phyloP scores from a whole-genome alignment of 2,113 vertebrate genomes.

The Candoia aspera region DNA sequence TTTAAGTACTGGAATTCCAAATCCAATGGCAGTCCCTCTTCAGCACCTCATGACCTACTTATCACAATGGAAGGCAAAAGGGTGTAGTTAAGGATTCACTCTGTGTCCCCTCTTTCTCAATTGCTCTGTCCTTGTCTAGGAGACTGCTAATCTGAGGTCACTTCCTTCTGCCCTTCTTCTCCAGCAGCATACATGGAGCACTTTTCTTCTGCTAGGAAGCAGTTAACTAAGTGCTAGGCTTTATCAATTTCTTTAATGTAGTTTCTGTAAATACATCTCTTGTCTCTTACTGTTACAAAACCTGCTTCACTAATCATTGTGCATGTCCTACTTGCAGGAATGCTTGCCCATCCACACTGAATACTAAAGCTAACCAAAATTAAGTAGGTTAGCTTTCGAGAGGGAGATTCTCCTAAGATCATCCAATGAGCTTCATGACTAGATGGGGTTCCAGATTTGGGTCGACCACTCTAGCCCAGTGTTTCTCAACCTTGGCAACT shows the following conservation, averaged over 20 bases:
- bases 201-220: not conserved
- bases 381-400: not conserved
- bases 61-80: not conserved
- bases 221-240: not conserved
- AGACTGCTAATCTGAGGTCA: not conserved
- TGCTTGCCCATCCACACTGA: not conserved
- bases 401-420: not conserved
- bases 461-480: no score
- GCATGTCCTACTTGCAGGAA: not conserved
- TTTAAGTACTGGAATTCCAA: not conserved
- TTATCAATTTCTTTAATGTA: not conserved
- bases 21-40: not conserved
- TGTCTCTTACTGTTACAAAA: not conserved
- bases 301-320: not conserved
- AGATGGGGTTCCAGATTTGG: not conserved
- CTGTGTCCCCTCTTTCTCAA: not conserved
- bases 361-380: not conserved
- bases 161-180: not conserved
- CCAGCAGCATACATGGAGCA: not conserved
- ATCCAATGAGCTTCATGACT: not conserved
- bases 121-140: not conserved
- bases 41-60: not conserved
- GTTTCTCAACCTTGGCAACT: no score
- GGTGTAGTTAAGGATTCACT: not conserved
- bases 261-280: not conserved